These are phyloP conservation scores for Drosophila takahashii DNA, from an alignment of 1,140 invertebrate genomes.

Conservation along the genomic window DNA sequence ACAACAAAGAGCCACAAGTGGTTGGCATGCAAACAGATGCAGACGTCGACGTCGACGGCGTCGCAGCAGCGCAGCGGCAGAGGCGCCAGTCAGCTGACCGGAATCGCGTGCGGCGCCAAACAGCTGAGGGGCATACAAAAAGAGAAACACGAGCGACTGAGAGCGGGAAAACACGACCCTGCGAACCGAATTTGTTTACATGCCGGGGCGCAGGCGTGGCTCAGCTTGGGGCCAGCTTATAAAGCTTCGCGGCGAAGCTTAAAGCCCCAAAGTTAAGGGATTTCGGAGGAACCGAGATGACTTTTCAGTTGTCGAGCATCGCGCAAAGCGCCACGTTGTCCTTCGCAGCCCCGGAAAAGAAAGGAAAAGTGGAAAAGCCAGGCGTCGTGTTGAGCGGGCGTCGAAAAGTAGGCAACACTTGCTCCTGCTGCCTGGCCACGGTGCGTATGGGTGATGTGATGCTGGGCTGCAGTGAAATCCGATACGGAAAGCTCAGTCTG, in stretches of 20 bases:
- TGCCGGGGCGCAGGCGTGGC: constrained; percentile 57
- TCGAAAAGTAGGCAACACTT: constrained; percentile 44
- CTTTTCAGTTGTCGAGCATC: constrained; percentile 61
- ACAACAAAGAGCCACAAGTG: constrained; percentile 57
- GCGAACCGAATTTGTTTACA: constrained; percentile 57
- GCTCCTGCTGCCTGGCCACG: constrained; percentile 51
- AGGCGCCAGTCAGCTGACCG: constrained; percentile 28
- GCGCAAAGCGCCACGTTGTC: constrained; percentile 65
- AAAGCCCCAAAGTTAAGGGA: constrained; percentile 50
- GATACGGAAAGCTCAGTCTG: constrained; percentile 39
- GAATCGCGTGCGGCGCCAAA: constrained; percentile 40
- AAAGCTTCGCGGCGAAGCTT: constrained; percentile 42
- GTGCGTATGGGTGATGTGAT: constrained; percentile 55
- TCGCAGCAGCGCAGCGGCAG: constrained; percentile 3
- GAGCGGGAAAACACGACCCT: constrained; percentile 29
- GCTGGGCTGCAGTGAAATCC: constrained; percentile 20
- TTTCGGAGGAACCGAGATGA: constrained; percentile 29
- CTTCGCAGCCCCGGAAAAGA: constrained; percentile 23
- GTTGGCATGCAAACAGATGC: constrained; percentile 45
- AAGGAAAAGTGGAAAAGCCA: constrained; percentile 6
- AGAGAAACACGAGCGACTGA: neutral
- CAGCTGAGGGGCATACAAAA: constrained; percentile 50
- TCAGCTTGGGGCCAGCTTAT: constrained; percentile 45
- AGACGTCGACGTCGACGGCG: constrained; percentile 8
- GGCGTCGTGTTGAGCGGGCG: constrained; percentile 36